Evolutionary conservation across 2,888 invertebrate genomes (phyloP).

Genomic region (Entomobrya multifasciata): DNA sequence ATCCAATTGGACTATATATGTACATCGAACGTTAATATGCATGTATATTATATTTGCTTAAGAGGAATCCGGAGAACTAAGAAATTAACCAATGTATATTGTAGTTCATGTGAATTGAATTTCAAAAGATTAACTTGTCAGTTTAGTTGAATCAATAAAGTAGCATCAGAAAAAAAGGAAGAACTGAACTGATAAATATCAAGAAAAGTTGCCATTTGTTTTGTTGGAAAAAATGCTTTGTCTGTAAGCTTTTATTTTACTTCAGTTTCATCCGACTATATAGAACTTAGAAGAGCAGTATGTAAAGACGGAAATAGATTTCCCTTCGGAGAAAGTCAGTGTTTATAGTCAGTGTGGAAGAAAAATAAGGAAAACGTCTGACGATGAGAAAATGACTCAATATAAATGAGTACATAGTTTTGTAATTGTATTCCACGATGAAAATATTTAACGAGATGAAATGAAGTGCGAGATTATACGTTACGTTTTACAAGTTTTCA

Average conservation of each 20-base stretch:
- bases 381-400: conserved; percentile 9
- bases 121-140: conserved; percentile 23
- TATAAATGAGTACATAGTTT: background rate
- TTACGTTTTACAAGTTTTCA: background rate
- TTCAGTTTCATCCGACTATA: background rate
- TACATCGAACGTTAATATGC: too few relatives aligned
- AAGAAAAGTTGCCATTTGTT: background rate
- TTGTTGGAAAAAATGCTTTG: background rate
- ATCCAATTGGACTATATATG: too few relatives aligned
- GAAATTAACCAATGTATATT: too few relatives aligned
- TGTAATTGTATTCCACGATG: background rate
- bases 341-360: background rate
- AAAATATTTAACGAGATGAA: conserved; percentile 16
- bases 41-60: too few relatives aligned
- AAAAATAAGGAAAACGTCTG: background rate
- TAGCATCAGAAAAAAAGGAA: background rate
- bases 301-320: too few relatives aligned
- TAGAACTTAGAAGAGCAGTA: background rate
- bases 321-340: too few relatives aligned
- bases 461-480: background rate
- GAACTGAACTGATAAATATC: conserved; percentile 1
- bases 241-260: background rate
- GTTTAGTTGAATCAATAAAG: background rate
- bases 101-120: too few relatives aligned
- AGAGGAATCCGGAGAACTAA: too few relatives aligned